Conservation (phyloP, 1,140 invertebrate species). For the Pogonomyrmex barbatus region DNA sequence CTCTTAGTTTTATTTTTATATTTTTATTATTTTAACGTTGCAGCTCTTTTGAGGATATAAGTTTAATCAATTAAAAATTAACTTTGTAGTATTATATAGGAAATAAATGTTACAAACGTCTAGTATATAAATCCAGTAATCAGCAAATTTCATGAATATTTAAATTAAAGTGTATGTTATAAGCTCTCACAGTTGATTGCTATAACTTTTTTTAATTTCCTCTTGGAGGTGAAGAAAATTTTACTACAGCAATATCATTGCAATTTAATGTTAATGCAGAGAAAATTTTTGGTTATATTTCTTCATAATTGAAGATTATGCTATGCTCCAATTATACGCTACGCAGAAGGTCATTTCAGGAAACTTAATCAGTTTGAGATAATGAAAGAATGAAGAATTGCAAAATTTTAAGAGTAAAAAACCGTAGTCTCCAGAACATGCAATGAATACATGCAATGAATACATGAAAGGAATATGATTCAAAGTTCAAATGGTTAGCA, state of each 20-base stretch:
- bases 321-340: conserved; percentile 13
- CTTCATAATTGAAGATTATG: conserved; percentile 4
- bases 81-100: background rate
- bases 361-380: conserved; percentile 36
- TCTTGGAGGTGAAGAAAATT: background rate
- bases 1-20: no score
- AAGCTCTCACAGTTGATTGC: conserved; percentile 2
- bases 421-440: background rate
- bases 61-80: conserved; percentile 12
- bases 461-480: background rate
- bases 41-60: background rate
- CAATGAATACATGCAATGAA: conserved; percentile 22
- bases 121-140: conserved; percentile 29
- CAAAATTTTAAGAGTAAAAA: background rate
- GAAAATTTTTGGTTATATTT: conserved; percentile 25
- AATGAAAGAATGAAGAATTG: conserved; percentile 33
- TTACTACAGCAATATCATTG: conserved; percentile 35
- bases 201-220: conserved; percentile 16
- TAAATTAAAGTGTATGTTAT: conserved; percentile 38
- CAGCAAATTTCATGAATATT: conserved; percentile 52
- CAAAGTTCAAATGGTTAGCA: background rate
- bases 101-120: conserved; percentile 19
- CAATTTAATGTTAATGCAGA: conserved; percentile 38
- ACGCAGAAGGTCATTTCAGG: conserved; percentile 12
- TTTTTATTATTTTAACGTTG: no score